Evolutionary conservation across 2,113 vertebrate genomes (phyloP), one percentile per base, ranked within the genome.

Genomic region (Benitochromis conjunctus): DNA sequence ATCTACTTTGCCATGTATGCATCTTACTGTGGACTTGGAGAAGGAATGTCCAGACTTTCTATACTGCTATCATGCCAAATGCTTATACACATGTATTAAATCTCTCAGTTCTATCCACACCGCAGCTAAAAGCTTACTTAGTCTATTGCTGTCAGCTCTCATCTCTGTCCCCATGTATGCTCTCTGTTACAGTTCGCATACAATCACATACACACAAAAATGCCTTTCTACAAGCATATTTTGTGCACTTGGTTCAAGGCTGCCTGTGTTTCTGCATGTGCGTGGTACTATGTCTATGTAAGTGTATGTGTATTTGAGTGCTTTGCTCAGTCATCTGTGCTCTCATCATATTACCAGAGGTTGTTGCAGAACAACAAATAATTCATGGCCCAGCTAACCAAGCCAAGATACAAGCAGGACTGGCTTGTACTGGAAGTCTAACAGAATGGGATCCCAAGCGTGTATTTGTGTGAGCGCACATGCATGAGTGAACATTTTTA

Each of bases 321-420:
- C 56, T 87, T 36, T 69, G 53, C 82, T 46, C 85, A 83, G 82
- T 89, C 88, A 84, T 58, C 85, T 86, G 58, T 86, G 88, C 81
- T 84, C 80, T 86, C 87, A 71, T 93, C 85, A 77, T 91, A 88
- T 91, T 90, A 89, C 84, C 88, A 85, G 58, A 53, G 86, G 82
- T 86, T 86, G 84, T 87, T 81, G 81, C 26, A 18, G 78, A 53
- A 80, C 24, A 77, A 80, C 84, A 89, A 92, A 89, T 92, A 84
- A 90, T 91, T 93, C 77, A 92, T 88, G 85, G 86, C 51, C 84
- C 86, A 82, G 84, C 88, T 84, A 79, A 84, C 60, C 56, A 80
- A 81, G 81, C 81, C 84, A 66, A 83, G 80, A 88, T 51, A 87
- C 86, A 86, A 87, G 86, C 57, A 86, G 86, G 34, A 38, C 36